Conservation (phyloP, 2,888 invertebrate genomes). For the Orthosia incerta region DNA sequence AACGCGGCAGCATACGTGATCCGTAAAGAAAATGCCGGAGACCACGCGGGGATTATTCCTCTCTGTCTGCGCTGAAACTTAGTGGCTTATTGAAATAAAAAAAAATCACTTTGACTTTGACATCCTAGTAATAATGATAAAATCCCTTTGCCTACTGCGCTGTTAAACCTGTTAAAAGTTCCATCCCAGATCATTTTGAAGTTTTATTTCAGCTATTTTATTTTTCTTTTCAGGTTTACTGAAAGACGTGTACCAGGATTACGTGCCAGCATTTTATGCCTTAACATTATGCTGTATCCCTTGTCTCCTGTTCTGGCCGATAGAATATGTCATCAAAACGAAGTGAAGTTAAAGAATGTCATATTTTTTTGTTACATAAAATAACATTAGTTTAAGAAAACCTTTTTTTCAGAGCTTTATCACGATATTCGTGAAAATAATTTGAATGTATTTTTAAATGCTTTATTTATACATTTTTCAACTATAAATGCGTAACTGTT, state of each 20-base stretch:
- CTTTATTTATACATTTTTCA: background rate
- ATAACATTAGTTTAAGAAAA: background rate
- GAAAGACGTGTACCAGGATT: constrained; percentile 82
- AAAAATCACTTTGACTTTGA: no score
- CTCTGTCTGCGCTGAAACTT: no score
- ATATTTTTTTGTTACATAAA: no score
- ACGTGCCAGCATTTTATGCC: constrained; percentile 84
- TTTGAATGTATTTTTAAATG: constrained; percentile 22
- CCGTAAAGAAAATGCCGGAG: no score
- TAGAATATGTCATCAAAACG: constrained; percentile 76
- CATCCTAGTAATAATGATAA: no score
- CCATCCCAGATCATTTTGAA: background rate
- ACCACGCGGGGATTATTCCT: no score
- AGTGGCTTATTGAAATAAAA: no score
- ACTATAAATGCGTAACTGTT: constrained; percentile 34
- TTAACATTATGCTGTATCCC: constrained; percentile 81
- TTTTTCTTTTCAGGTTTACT: constrained; percentile 76
- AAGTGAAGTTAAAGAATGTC: constrained; percentile 30
- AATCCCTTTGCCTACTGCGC: background rate
- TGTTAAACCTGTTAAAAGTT: background rate
- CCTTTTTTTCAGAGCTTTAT: background rate
- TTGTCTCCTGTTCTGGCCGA: constrained; percentile 82
- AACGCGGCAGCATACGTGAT: no score
- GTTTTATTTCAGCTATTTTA: background rate
- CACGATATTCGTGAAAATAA: constrained; percentile 1